Percentiles rank a stretch among this genome's conserved stretches.
Conservation (phyloP, 2,888 invertebrate genomes). For the Agrochola circellaris region DNA sequence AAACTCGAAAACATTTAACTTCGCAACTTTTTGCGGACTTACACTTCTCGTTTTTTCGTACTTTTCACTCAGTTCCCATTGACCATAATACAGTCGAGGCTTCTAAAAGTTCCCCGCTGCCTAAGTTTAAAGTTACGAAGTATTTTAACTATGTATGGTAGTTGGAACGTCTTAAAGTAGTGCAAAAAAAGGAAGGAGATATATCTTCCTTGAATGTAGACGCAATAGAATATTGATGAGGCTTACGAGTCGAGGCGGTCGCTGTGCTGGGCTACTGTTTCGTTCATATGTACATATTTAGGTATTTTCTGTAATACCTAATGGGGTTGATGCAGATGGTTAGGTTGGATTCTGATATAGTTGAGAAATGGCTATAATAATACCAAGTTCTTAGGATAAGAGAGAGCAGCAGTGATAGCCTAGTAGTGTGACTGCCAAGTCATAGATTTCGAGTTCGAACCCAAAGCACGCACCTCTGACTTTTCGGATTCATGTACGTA, state of each 20-base stretch:
- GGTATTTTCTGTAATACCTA: constrained; percentile 56
- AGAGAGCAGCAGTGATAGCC: background rate
- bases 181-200: constrained; percentile 63
- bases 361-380: background rate
- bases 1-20: constrained; percentile 82
- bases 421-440: no score
- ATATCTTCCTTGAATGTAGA: constrained; percentile 61
- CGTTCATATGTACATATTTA: constrained; percentile 67
- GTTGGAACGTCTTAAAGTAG: constrained; percentile 66
- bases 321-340: constrained; percentile 40
- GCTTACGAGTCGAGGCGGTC: constrained; percentile 56
- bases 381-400: background rate
- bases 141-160: constrained; percentile 74
- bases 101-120: constrained; percentile 72
- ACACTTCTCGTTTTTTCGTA: constrained; percentile 71
- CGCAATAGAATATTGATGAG: constrained; percentile 69
- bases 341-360: background rate
- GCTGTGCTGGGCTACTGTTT: constrained; percentile 36
- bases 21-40: constrained; percentile 75
- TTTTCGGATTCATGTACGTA: no score
- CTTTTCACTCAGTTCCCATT: constrained; percentile 76
- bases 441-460: no score
- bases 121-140: constrained; percentile 76
- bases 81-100: constrained; percentile 80
- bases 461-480: no score